phyloP scores from a whole-genome alignment of 2,888 invertebrate genomes.

The Hanleya hanleyi region DNA sequence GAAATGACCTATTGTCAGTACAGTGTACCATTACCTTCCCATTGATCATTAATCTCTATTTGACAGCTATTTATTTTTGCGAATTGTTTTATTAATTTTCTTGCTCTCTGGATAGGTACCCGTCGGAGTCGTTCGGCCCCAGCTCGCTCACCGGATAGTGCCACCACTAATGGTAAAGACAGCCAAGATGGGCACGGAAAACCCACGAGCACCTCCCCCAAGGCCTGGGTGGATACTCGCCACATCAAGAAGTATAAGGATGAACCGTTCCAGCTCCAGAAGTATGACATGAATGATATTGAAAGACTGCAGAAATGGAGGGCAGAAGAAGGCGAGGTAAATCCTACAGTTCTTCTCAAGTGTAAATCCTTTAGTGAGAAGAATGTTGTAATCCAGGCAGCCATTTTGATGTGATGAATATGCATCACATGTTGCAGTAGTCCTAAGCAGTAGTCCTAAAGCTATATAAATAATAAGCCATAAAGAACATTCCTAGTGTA shows the following conservation, averaged over 20 bases:
- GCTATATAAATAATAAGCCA: no score
- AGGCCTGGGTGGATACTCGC: constrained; percentile 63
- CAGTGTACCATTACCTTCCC: no score
- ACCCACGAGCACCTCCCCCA: constrained; percentile 52
- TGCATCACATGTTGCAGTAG: no score
- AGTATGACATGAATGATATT: constrained; percentile 76
- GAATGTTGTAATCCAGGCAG: no score
- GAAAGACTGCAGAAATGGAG: constrained; percentile 75
- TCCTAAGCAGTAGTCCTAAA: no score
- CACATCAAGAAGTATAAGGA: constrained; percentile 52
- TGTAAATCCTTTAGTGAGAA: no score
- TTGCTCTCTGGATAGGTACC: no score
- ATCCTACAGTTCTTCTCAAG: no score
- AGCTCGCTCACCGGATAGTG: constrained; percentile 61
- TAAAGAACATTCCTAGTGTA: no score
- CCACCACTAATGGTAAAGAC: constrained; percentile 42
- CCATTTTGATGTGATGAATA: no score
- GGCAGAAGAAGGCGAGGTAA: constrained; percentile 72
- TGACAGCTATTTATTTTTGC: neutral
- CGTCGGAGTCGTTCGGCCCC: constrained; percentile 70
- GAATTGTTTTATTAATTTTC: constrained; percentile 8
- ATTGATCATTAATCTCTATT: neutral
- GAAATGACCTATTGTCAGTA: no score
- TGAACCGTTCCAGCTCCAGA: constrained; percentile 67
- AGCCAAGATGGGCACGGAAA: constrained; percentile 48